A percentile compares a stretch with the other conserved stretches of the same genome.
These are phyloP conservation scores for Trachymyrmex septentrionalis DNA, from an alignment of 1,140 invertebrate genomes.

Conservation along the genomic window DNA sequence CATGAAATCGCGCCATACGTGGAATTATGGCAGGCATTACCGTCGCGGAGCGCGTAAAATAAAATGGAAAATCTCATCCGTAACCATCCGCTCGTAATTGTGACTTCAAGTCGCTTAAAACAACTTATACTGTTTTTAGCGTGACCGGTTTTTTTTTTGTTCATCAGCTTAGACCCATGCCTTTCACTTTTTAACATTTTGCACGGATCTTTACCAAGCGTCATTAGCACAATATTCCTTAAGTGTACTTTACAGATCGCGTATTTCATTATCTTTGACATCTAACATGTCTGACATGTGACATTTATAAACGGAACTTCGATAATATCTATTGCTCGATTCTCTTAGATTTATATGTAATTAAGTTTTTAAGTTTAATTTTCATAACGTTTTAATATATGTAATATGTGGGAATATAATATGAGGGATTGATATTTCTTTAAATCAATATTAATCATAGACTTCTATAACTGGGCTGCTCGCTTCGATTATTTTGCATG, in stretches of 20 bases:
- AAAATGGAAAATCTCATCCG: slow-evolving; percentile 65
- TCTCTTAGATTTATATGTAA: neutral
- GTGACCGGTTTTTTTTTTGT: slow-evolving; percentile 8
- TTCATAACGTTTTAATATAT: neutral
- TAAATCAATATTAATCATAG: neutral
- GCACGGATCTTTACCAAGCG: neutral
- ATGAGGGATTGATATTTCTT: neutral
- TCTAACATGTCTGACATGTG: slow-evolving; percentile 1
- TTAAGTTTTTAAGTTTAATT: slow-evolving; percentile 9
- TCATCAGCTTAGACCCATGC: neutral
- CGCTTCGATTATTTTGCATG: too few species aligned
- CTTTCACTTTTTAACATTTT: slow-evolving; percentile 49
- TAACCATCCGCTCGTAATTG: neutral
- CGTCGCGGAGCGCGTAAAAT: slow-evolving; percentile 39
- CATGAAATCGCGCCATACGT: slow-evolving; percentile 32
- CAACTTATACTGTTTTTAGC: slow-evolving; percentile 26
- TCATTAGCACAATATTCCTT: neutral
- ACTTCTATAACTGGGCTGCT: too few species aligned
- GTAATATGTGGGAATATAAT: neutral
- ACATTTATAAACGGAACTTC: slow-evolving; percentile 7
- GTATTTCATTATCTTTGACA: slow-evolving; percentile 35
- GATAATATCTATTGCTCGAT: neutral
- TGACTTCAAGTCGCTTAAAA: slow-evolving; percentile 16
- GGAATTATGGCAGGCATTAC: slow-evolving; percentile 58
- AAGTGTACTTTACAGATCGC: slow-evolving; percentile 17